Evolutionary conservation across 2,888 invertebrate species (phyloP).

Genomic region (Chromoteleia sp.): DNA sequence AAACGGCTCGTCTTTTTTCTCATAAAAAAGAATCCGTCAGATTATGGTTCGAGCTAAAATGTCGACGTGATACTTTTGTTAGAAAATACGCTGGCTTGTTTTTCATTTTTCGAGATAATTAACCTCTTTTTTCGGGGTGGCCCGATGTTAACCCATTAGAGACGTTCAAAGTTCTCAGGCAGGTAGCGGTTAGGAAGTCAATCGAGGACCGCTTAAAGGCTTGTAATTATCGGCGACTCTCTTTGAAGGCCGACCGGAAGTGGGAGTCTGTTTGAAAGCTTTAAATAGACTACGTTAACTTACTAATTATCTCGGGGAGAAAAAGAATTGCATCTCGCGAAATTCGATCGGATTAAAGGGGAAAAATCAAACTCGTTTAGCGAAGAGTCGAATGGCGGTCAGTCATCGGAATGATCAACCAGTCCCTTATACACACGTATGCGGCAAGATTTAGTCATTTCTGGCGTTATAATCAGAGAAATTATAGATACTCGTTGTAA

Average conservation of each 20-base stretch:
- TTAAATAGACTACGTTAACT: slow-evolving; percentile 5
- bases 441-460: too few relatives aligned
- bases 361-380: too few relatives aligned
- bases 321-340: slow-evolving; percentile 2
- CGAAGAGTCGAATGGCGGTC: too few relatives aligned
- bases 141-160: slow-evolving; percentile 41
- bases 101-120: slow-evolving; percentile 19
- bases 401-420: too few relatives aligned
- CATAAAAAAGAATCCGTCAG: slow-evolving; percentile 6
- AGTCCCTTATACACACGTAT: too few relatives aligned
- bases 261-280: slow-evolving; percentile 15
- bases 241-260: slow-evolving; percentile 52
- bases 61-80: slow-evolving; percentile 8
- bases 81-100: slow-evolving; percentile 1
- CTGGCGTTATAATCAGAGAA: too few relatives aligned
- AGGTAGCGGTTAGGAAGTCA: slow-evolving; percentile 48
- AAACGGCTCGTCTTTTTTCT: slow-evolving; percentile 5
- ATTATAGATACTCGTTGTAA: too few relatives aligned
- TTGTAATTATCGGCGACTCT: slow-evolving; percentile 49
- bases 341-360: background rate
- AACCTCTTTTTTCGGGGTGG: slow-evolving; percentile 35
- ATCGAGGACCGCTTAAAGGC: slow-evolving; percentile 41
- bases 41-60: background rate
- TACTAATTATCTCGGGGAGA: slow-evolving; percentile 17
- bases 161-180: slow-evolving; percentile 10